Evolutionary conservation across 2,888 invertebrate genomes (phyloP).

Genomic region (Drosophila meridionalis): DNA sequence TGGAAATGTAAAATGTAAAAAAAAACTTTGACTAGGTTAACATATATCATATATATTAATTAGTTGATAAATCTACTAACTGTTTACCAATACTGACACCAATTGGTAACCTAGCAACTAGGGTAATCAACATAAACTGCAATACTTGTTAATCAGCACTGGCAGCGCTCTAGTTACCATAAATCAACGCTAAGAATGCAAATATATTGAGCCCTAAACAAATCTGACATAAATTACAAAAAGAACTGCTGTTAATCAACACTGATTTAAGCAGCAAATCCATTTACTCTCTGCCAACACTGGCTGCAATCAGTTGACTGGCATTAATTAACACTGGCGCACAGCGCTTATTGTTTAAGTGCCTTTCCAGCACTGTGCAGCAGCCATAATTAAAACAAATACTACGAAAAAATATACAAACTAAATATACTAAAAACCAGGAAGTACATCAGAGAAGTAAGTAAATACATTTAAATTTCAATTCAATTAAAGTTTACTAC

Average conservation of each 20-base stretch:
- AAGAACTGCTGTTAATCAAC: not conserved
- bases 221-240: not conserved
- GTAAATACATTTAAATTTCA: conserved; percentile 17
- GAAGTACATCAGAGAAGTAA: conserved; percentile 5
- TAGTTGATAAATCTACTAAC: no score
- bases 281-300: not conserved
- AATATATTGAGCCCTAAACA: not conserved
- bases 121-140: no score
- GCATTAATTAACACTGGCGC: conserved; percentile 1
- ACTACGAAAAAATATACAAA: not conserved
- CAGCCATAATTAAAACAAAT: conserved; percentile 1
- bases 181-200: no score
- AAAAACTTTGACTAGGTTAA: no score
- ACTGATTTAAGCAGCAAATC: not conserved
- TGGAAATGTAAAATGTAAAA: no score
- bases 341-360: not conserved
- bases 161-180: not conserved
- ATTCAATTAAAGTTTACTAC: conserved; percentile 28
- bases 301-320: not conserved
- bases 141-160: not conserved
- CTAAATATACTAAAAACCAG: conserved; percentile 1
- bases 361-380: not conserved
- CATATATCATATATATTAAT: no score
- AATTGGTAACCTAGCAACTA: no score
- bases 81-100: no score